A percentile compares a stretch with the other conserved stretches of the same genome.
These are phyloP conservation scores for Harpagoxenus sublaevis DNA, from an alignment of 2,888 invertebrate genomes.

Conservation along the genomic window DNA sequence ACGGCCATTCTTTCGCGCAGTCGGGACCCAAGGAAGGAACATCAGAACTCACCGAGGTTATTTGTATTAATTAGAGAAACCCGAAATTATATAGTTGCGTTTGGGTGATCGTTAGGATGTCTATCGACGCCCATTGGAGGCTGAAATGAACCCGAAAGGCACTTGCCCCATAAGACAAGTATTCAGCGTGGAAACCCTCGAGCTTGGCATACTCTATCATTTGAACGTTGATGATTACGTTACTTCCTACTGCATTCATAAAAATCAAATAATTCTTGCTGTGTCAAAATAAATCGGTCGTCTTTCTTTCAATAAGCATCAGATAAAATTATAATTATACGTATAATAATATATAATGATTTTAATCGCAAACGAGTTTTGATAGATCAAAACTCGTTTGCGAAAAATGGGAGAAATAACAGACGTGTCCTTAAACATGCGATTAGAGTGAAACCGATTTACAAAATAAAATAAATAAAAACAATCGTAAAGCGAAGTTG, in stretches of 20 bases:
- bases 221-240: constrained; percentile 19
- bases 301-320: background rate
- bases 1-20: constrained; percentile 38
- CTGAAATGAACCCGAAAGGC: constrained; percentile 47
- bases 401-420: background rate
- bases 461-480: constrained; percentile 6
- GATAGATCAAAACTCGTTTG: background rate
- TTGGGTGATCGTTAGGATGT: constrained; percentile 65
- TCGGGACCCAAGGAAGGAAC: constrained; percentile 8
- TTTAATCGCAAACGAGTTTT: background rate
- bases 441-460: constrained; percentile 12
- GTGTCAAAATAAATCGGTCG: background rate
- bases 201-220: constrained; percentile 22
- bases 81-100: constrained; percentile 70
- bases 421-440: background rate
- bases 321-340: background rate
- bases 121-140: constrained; percentile 54
- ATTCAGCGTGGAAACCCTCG: background rate
- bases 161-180: background rate
- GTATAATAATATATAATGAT: background rate
- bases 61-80: constrained; percentile 73
- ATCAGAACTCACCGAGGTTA: constrained; percentile 54
- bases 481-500: constrained; percentile 6
- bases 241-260: constrained; percentile 4
- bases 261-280: constrained; percentile 6